Base-by-base conservation (phyloP, 1,140 invertebrate genomes). In the Drosophila kanapiae region DNA sequence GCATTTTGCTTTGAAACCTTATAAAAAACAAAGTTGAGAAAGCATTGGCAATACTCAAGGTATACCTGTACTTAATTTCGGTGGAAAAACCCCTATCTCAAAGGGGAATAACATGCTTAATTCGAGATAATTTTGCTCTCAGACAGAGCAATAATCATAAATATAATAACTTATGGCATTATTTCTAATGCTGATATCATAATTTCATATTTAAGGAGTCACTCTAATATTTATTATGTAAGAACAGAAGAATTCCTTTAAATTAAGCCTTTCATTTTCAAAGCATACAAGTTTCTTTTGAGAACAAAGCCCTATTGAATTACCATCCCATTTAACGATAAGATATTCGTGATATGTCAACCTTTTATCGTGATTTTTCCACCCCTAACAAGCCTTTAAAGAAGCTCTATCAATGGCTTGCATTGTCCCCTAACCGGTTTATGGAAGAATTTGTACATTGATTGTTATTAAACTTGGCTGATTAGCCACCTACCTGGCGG, bases 391-490 rank as follows among this genome's bases (percentile, higher is more conserved):
- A 40, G 6, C 3, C 23, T 23, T 23, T 23, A 23, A 3, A 23
- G 23, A 23, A 23, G 23, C 23, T 2, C 61, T 31, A 40, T 75
- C 60, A 75, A 57, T 63, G 47, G 40, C 18, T 57, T 37, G 18
- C 33, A 51, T 75, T 54, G 74, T 68, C 4, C 9, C 16, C 3
- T 13, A 77, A 77, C 74, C 74, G 37, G 74, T 77, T 77, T 60
- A 56, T 65, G 42, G 43, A 14, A 51, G 45, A 75, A 48, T 40
- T n/a, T 23, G 31, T 33, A 13, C 33, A 10, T 31, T 14, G 16
- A 31, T 31, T 42, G 45, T 35, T 65, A 51, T 29, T n/a, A 31
- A 43, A 35, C 40, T 38, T 35, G 68, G 57, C 56, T 78, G 74
- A 77, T 77, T 61, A 61, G 56, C 62, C 43, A 45, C 64, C 48